These are phyloP conservation scores for Lytechinus variegatus DNA, from an alignment of 35 echinoderm and acorn worm genomes.

Conservation along the genomic window DNA sequence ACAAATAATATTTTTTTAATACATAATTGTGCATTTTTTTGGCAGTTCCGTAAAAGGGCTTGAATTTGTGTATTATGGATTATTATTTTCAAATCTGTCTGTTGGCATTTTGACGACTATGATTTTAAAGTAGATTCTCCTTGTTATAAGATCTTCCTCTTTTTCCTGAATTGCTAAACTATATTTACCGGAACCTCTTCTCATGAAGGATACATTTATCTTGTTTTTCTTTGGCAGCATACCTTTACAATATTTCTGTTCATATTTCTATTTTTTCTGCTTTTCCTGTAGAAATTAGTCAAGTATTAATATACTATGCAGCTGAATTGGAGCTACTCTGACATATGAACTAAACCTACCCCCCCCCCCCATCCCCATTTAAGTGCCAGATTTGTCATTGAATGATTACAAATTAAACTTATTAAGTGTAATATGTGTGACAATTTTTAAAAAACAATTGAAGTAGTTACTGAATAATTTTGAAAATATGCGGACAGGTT, in stretches of 20 bases:
- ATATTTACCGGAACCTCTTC: too few species aligned
- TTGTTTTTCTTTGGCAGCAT: not conserved
- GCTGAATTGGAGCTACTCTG: not conserved
- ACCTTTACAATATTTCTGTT: not conserved
- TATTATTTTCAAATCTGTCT: too few species aligned
- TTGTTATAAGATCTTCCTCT: too few species aligned
- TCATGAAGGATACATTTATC: not conserved
- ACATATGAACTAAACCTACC: not conserved
- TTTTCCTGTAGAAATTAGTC: not conserved
- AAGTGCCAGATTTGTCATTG: not conserved
- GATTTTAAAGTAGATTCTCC: too few species aligned
- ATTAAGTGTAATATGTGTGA: not conserved
- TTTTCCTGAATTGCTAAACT: too few species aligned
- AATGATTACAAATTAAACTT: not conserved
- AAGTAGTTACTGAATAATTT: not conserved
- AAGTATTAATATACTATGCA: not conserved
- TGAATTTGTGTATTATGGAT: too few species aligned
- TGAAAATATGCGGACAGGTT: not conserved
- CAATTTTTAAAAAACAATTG: not conserved
- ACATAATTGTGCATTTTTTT: too few species aligned
- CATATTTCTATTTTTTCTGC: not conserved
- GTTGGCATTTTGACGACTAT: too few species aligned
- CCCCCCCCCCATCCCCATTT: too few species aligned
- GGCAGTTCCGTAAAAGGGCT: too few species aligned
- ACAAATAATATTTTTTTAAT: too few species aligned